Conservation (phyloP, 1,140 invertebrate genomes). For the Pseudomyrmex sp. region DNA sequence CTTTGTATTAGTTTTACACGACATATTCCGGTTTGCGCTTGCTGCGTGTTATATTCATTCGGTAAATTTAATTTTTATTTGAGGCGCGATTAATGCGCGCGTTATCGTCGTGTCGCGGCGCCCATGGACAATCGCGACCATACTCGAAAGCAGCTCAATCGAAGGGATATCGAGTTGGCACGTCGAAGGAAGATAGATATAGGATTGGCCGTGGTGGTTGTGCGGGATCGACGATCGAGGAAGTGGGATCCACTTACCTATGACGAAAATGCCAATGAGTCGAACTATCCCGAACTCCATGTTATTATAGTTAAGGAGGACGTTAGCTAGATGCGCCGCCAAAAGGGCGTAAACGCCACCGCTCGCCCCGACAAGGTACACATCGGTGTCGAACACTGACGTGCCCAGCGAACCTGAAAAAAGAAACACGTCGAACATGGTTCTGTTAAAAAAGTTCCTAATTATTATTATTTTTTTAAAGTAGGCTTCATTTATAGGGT, state of each 20-base stretch:
- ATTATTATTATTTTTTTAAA: not conserved
- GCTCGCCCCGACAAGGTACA: conserved; percentile 96
- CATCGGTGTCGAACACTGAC: conserved; percentile 97
- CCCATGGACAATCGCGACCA: conserved; percentile 27
- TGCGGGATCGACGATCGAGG: conserved; percentile 15
- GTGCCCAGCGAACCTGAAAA: conserved; percentile 93
- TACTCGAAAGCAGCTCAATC: conserved; percentile 31
- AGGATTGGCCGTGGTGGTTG: conserved; percentile 12
- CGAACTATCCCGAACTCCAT: conserved; percentile 97
- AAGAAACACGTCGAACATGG: conserved; percentile 30
- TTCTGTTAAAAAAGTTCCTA: conserved; percentile 11
- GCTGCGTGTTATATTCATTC: not conserved
- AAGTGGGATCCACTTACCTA: conserved; percentile 88
- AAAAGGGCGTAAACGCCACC: conserved; percentile 97
- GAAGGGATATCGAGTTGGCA: conserved; percentile 9
- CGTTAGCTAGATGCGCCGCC: conserved; percentile 97
- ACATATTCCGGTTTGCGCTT: too few relatives aligned
- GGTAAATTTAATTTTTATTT: not conserved
- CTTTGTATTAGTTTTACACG: too few relatives aligned
- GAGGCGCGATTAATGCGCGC: conserved; percentile 17
- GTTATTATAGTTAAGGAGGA: conserved; percentile 97
- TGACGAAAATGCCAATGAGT: conserved; percentile 95
- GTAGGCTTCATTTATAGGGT: too few relatives aligned
- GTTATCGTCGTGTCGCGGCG: not conserved
- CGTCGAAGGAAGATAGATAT: not conserved